Evolutionary conservation across 2,888 invertebrate genomes (phyloP).

Genomic region (Agrochola macilenta): DNA sequence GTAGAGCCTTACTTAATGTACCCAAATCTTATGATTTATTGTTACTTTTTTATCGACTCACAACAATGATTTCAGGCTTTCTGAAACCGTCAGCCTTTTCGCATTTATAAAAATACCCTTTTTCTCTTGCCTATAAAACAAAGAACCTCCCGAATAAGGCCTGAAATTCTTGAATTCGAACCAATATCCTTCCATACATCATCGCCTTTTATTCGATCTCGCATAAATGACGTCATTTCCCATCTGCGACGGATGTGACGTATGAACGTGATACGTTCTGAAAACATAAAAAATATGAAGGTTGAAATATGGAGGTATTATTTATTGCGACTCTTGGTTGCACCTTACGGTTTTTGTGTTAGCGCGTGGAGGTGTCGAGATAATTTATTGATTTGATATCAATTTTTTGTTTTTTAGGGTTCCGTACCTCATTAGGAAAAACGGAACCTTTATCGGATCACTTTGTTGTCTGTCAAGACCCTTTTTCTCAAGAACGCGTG

Average conservation of each 20-base stretch:
- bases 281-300: slow-evolving; percentile 48
- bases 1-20: background rate
- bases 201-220: slow-evolving; percentile 45
- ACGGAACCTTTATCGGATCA: no score
- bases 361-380: background rate
- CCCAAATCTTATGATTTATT: slow-evolving; percentile 12
- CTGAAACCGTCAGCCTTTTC: background rate
- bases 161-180: slow-evolving; percentile 24
- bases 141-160: slow-evolving; percentile 13
- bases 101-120: slow-evolving; percentile 5
- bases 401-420: background rate
- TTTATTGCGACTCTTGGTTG: slow-evolving; percentile 33
- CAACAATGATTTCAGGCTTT: background rate
- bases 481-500: no score
- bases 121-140: slow-evolving; percentile 16
- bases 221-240: slow-evolving; percentile 54
- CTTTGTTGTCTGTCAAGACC: no score
- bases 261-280: slow-evolving; percentile 40
- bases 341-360: background rate
- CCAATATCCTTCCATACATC: slow-evolving; percentile 50
- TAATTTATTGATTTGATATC: background rate
- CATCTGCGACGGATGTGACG: slow-evolving; percentile 49
- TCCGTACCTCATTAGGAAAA: no score
- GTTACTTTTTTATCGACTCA: background rate
- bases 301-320: slow-evolving; percentile 39